Evolutionary conservation across 2,113 vertebrate genomes (phyloP).

Genomic region (Smithornis capensis): DNA sequence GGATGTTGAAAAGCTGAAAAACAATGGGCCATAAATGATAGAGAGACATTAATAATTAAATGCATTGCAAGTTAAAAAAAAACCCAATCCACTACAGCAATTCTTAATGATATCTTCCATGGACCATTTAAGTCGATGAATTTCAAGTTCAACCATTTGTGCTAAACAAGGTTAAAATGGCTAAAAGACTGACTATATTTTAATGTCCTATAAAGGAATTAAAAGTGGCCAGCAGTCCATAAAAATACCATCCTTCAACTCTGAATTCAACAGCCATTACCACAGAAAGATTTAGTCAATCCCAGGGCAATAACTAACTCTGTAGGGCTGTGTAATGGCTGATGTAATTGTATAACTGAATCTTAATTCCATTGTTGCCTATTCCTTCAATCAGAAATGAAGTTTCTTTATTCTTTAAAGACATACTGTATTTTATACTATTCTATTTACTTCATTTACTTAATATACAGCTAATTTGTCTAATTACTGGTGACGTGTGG

Average conservation of each 20-base stretch:
- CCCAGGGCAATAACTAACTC: slow-evolving; percentile 37
- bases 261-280: slow-evolving; percentile 65
- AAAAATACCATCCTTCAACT: slow-evolving; percentile 66
- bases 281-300: slow-evolving; percentile 58
- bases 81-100: background rate
- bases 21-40: slow-evolving; percentile 46
- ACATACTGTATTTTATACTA: slow-evolving; percentile 21
- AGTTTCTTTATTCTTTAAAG: background rate
- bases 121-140: slow-evolving; percentile 63
- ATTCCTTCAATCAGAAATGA: background rate
- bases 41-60: slow-evolving; percentile 52
- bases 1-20: slow-evolving; percentile 41
- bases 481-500: slow-evolving; percentile 25
- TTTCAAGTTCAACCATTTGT: slow-evolving; percentile 71
- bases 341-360: background rate
- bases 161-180: slow-evolving; percentile 78
- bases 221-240: slow-evolving; percentile 67
- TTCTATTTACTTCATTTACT: slow-evolving; percentile 42
- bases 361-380: background rate
- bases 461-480: background rate
- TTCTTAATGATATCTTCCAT: slow-evolving; percentile 67
- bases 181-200: slow-evolving; percentile 69
- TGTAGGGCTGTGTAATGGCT: slow-evolving; percentile 51
- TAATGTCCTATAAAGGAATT: slow-evolving; percentile 72
- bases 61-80: background rate